Percentiles rank a stretch among this genome's conserved stretches.
Conservation (phyloP, 2,888 invertebrate species). For the Mystacides longicornis region DNA sequence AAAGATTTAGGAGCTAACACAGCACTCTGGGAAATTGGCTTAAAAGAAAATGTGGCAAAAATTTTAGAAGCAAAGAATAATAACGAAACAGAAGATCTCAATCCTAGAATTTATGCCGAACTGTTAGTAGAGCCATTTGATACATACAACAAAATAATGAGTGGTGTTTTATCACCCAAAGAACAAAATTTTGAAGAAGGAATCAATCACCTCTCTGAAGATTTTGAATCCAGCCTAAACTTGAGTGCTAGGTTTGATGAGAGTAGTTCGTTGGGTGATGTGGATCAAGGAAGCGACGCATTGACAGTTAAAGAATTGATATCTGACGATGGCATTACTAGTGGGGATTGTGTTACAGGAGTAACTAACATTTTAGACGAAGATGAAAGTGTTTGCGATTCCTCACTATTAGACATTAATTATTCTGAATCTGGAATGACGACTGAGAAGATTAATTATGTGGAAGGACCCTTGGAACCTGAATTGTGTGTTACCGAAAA, state of each 20-base stretch:
- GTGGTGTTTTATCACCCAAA: background rate
- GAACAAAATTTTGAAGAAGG: background rate
- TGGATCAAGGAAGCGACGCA: constrained; percentile 15
- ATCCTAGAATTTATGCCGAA: constrained; percentile 7
- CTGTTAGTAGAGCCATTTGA: constrained; percentile 4
- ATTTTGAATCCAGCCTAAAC: background rate
- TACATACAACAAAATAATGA: background rate
- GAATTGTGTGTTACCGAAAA: too few species aligned
- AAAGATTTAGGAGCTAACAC: constrained; percentile 21
- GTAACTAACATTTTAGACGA: too few species aligned
- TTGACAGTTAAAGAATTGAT: constrained; percentile 11
- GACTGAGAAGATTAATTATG: too few species aligned
- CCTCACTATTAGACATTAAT: too few species aligned
- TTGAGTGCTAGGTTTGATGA: background rate
- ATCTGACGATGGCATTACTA: constrained; percentile 4
- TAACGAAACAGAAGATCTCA: background rate
- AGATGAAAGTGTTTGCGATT: too few species aligned
- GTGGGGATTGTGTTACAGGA: background rate
- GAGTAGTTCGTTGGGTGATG: background rate
- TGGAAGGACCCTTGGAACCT: too few species aligned
- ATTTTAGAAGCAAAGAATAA: constrained; percentile 3
- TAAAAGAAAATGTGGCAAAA: constrained; percentile 4
- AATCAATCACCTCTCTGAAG: background rate
- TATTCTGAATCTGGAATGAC: too few species aligned
- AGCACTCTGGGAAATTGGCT: constrained; percentile 8